A percentile compares a stretch with the other conserved stretches of the same genome.
Evolutionary conservation across 2,888 invertebrate genomes (phyloP).

Genomic region (Ptilodon capucinus): DNA sequence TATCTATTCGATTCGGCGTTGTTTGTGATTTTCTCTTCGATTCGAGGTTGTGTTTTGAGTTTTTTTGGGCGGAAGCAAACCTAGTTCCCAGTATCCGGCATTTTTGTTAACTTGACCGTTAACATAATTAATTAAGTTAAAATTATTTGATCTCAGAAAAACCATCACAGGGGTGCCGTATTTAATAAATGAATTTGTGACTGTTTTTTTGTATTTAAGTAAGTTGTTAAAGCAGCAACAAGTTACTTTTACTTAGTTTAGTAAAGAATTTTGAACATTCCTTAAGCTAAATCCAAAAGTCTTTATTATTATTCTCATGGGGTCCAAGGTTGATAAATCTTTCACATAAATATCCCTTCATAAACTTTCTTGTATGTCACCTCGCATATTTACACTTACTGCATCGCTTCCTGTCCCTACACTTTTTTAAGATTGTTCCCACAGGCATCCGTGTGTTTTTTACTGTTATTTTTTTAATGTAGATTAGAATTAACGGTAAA

Average conservation of each 20-base stretch:
- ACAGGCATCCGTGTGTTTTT: slow-evolving; percentile 68
- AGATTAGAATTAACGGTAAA: slow-evolving; percentile 79
- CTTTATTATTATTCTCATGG: not conserved
- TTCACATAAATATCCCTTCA: slow-evolving; percentile 67
- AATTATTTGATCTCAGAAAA: slow-evolving; percentile 31
- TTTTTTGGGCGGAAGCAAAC: slow-evolving; percentile 65
- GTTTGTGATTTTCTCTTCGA: slow-evolving; percentile 40
- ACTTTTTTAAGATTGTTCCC: slow-evolving; percentile 73
- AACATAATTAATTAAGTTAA: slow-evolving; percentile 48
- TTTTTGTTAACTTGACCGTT: slow-evolving; percentile 45
- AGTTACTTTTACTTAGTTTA: no score
- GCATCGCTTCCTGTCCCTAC: slow-evolving; percentile 66
- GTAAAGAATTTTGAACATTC: not conserved
- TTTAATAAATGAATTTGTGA: no score
- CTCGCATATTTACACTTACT: slow-evolving; percentile 73
- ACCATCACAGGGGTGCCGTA: no score
- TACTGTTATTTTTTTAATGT: slow-evolving; percentile 59
- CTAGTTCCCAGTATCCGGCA: slow-evolving; percentile 50
- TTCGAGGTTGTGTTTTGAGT: slow-evolving; percentile 43
- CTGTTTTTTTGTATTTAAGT: no score
- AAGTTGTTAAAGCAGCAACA: no score
- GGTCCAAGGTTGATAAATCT: slow-evolving; percentile 57
- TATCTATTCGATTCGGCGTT: slow-evolving; percentile 44
- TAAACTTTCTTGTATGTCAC: slow-evolving; percentile 65
- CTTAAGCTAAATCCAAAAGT: not conserved